Conservation (phyloP, 1,140 invertebrate species). For the Telenomus remus region DNA sequence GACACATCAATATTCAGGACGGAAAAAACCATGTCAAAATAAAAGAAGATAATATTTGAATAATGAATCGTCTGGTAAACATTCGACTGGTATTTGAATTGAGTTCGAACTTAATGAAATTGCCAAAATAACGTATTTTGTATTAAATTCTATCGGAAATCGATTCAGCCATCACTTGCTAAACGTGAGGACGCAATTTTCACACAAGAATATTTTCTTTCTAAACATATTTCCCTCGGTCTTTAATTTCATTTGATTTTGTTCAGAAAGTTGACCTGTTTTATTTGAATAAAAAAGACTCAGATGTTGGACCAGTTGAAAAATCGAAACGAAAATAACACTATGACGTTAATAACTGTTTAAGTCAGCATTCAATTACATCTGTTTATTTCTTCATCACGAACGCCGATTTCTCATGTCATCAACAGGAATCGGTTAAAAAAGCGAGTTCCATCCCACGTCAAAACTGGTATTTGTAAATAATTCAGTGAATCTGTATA, state of each 20-base stretch:
- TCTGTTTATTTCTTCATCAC: too few species aligned
- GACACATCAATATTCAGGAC: neutral
- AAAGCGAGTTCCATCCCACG: neutral
- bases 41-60: too few species aligned
- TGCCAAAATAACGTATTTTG: neutral
- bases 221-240: neutral
- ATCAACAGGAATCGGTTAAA: too few species aligned
- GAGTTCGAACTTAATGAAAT: too few species aligned
- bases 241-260: neutral
- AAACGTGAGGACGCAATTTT: neutral
- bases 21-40: neutral
- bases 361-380: too few species aligned
- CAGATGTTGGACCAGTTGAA: too few species aligned
- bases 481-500: neutral
- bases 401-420: too few species aligned
- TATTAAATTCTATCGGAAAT: neutral
- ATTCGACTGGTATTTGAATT: too few species aligned
- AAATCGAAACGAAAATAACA: too few species aligned
- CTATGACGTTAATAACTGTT: too few species aligned
- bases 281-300: too few species aligned
- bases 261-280: neutral
- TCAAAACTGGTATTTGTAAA: conserved; percentile 2
- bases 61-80: too few species aligned
- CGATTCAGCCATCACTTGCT: neutral
- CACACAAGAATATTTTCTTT: neutral